Evolutionary conservation across 2,797 vertebrate species (phyloP), one percentile per base, ranked within the genome.

Genomic region (Paramormyrops hopkinsi): DNA sequence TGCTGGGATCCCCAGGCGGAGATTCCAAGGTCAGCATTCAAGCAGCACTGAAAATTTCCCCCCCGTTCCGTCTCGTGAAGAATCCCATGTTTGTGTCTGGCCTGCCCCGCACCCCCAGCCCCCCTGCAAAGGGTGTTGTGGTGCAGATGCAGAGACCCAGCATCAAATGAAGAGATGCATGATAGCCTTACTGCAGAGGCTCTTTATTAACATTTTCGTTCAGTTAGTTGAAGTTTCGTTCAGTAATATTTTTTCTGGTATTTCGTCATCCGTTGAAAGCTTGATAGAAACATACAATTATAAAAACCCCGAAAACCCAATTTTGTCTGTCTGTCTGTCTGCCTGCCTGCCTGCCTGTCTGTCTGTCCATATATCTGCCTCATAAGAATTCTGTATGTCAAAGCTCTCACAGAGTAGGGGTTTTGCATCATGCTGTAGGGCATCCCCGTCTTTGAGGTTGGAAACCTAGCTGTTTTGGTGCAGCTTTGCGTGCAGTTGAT

Each of bases 1-100:
- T 82, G 82, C 79, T 50, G 54, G 11, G 12, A 86, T 89, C 79
- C 88, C 56, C 56, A 84, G 79, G 76, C 56, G 1, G 44, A 69
- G 82, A n/a, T 86, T n/a, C 82, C 41, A 37, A 89, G 79, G 88
- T 65, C 88, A 89, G 54, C 62, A 54, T 86, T 22, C 44, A 22
- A 69, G 44, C 54, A 50, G 87, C 33, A 48, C 54, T 17, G 33
- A 89, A 83, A 54, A 14, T 48, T 54, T 11, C n/a, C 51, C 48
- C 48, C 48, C 11, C 69, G 54, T 33, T 89, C 41, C 22, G 25
- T 62, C 76, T 89, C 76, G 6, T 33, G 29, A 37, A 88, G 50
- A 88, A 56, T 62, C 22, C 37, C 11, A 3, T 46, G 14, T 48
- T 8, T 53, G n/a, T n/a, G 4, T 88, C 48, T 53, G 22, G 17